These are phyloP conservation scores for Petrocephalus zakoni DNA, from an alignment of 2,113 vertebrate species.

Conservation along the genomic window DNA sequence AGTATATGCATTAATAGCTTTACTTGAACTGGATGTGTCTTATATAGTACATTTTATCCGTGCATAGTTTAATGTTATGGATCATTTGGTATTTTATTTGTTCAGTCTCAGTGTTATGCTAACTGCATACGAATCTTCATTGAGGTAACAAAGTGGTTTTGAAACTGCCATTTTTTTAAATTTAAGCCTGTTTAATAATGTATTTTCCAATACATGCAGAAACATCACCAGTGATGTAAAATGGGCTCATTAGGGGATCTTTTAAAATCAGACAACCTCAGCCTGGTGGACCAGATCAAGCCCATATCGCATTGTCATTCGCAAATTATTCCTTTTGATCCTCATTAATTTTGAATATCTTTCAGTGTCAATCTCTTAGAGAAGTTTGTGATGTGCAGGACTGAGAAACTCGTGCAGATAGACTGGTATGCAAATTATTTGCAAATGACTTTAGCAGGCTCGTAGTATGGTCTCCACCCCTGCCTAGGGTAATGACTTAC, in stretches of 20 bases:
- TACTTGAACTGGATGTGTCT: neutral
- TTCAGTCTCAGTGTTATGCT: neutral
- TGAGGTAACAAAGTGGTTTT: neutral
- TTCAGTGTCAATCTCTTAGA: neutral
- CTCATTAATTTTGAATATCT: neutral
- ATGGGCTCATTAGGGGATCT: neutral
- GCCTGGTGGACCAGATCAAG: neutral
- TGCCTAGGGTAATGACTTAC: neutral
- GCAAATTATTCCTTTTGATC: neutral
- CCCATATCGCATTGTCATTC: neutral
- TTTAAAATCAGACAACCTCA: neutral
- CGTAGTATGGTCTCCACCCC: neutral
- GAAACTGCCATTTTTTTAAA: neutral
- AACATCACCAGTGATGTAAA: neutral
- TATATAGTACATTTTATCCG: neutral
- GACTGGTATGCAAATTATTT: neutral
- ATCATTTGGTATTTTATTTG: neutral
- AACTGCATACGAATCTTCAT: neutral
- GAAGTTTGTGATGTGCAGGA: neutral
- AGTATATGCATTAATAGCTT: neutral
- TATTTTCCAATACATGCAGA: neutral
- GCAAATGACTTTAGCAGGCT: neutral
- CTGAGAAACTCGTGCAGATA: neutral
- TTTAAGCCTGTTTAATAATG: neutral
- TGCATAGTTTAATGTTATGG: neutral